Evolutionary conservation across 2,797 vertebrate species (phyloP).

Genomic region (Lindbergichthys nudifrons): DNA sequence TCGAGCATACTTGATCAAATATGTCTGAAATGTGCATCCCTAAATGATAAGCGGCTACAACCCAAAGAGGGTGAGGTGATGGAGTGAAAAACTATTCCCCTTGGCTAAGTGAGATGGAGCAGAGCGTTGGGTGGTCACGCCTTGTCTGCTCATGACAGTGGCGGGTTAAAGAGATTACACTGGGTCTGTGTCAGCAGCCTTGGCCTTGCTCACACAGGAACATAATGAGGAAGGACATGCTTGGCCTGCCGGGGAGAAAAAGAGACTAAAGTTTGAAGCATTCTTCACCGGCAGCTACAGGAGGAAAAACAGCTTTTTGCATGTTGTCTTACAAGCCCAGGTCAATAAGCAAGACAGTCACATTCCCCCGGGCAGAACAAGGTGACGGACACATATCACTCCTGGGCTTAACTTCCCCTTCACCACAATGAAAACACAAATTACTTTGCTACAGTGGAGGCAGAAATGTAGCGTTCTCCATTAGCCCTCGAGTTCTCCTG

Average conservation of each 20-base stretch:
- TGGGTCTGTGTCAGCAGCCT: slow-evolving; percentile 89
- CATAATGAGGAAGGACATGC: slow-evolving; percentile 92
- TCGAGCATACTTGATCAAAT: slow-evolving; percentile 51
- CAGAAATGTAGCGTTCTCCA: slow-evolving; percentile 59
- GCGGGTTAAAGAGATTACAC: slow-evolving; percentile 96
- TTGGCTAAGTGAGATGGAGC: slow-evolving; percentile 85
- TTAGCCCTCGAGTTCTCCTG: slow-evolving; percentile 43
- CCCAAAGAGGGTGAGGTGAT: slow-evolving; percentile 51
- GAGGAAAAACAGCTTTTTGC: slow-evolving; percentile 51
- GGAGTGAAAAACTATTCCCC: slow-evolving; percentile 65
- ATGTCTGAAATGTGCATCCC: slow-evolving; percentile 62
- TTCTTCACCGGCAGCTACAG: slow-evolving; percentile 60
- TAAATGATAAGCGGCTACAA: slow-evolving; percentile 65
- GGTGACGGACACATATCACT: slow-evolving; percentile 44
- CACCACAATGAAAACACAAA: slow-evolving; percentile 57
- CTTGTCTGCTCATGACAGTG: slow-evolving; percentile 86
- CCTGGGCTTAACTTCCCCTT: slow-evolving; percentile 12
- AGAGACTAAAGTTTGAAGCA: slow-evolving; percentile 84
- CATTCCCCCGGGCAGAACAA: slow-evolving; percentile 50
- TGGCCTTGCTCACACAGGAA: slow-evolving; percentile 84
- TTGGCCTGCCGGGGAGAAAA: slow-evolving; percentile 82
- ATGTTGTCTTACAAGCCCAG: slow-evolving; percentile 66
- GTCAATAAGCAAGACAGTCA: slow-evolving; percentile 54
- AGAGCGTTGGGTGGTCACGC: slow-evolving; percentile 89
- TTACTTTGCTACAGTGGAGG: slow-evolving; percentile 42